These are phyloP conservation scores for Tenrec ecaudatus DNA, from an alignment of 2,113 vertebrate species.

Conservation along the genomic window DNA sequence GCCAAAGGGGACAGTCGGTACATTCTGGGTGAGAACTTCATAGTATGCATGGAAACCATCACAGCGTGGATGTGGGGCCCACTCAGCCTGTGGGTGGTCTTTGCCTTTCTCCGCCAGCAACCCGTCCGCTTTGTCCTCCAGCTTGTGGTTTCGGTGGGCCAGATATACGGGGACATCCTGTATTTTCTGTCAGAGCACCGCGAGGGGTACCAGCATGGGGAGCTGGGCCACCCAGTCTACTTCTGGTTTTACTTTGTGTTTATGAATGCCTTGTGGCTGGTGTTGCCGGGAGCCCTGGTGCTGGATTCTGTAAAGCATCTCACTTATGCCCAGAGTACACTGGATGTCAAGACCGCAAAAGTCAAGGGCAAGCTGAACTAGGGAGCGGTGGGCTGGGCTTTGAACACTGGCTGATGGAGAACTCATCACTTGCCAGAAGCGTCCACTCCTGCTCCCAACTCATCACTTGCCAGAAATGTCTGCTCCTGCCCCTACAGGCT, in stretches of 20 bases:
- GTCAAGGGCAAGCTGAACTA: conserved; percentile 81
- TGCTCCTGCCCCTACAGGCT: not conserved
- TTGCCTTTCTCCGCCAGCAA: conserved; percentile 90
- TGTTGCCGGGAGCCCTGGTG: conserved; percentile 89
- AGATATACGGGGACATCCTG: conserved; percentile 92
- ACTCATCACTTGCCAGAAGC: not conserved
- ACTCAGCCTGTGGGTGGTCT: conserved; percentile 86
- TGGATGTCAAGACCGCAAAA: conserved; percentile 84
- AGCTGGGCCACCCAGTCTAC: conserved; percentile 92
- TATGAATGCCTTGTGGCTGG: conserved; percentile 91
- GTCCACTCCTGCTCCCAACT: not conserved
- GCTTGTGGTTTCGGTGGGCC: conserved; percentile 92
- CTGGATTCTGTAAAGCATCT: conserved; percentile 90
- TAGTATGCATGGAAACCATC: conserved; percentile 92
- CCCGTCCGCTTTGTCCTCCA: conserved; percentile 92
- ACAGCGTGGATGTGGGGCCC: conserved; percentile 82
- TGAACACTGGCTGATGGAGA: not conserved
- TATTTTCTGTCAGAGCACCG: conserved; percentile 93
- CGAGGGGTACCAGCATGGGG: conserved; percentile 91
- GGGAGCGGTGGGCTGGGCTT: not conserved
- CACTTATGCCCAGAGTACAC: conserved; percentile 83
- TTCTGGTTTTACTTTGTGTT: conserved; percentile 97
- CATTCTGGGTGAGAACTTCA: conserved; percentile 92
- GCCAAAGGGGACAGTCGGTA: conserved; percentile 95
- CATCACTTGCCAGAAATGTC: not conserved